Conservation (phyloP, 2,113 vertebrate species). For the Ia io region DNA sequence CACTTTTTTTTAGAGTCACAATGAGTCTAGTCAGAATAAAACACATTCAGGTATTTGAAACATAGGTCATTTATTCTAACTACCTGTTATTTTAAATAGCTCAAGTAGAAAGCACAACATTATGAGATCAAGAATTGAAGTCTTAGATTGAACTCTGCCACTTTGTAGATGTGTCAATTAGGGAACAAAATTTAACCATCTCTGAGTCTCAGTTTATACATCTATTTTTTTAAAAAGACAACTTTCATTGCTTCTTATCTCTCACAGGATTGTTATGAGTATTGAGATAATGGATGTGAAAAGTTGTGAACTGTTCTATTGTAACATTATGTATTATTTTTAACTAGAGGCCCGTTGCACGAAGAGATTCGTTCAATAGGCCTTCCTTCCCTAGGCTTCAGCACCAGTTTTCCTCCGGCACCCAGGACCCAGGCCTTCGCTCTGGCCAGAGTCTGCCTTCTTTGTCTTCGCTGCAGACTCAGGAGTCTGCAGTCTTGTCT, state of each 20-base stretch:
- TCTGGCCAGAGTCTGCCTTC: too few species aligned
- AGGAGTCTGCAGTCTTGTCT: too few species aligned
- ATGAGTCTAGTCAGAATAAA: not conserved
- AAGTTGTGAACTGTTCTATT: not conserved
- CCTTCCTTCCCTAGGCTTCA: too few species aligned
- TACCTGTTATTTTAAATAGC: not conserved
- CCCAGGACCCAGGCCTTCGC: too few species aligned
- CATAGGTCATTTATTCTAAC: not conserved
- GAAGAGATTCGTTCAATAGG: too few species aligned
- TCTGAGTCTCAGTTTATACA: not conserved
- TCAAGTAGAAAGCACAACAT: not conserved
- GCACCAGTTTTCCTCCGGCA: too few species aligned
- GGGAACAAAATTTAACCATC: not conserved
- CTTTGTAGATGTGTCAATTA: not conserved
- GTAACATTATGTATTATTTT: not conserved
- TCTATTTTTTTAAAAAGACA: not conserved
- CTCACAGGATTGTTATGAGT: not conserved
- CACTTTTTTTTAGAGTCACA: slow-evolving; percentile 7
- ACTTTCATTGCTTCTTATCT: not conserved
- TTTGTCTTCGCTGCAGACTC: too few species aligned
- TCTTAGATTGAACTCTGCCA: not conserved
- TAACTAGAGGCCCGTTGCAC: not conserved
- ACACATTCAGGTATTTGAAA: not conserved
- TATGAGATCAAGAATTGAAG: not conserved
- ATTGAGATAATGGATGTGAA: not conserved